phyloP scores from a whole-genome alignment of 2,113 vertebrate genomes.

The Corvus cornix region DNA sequence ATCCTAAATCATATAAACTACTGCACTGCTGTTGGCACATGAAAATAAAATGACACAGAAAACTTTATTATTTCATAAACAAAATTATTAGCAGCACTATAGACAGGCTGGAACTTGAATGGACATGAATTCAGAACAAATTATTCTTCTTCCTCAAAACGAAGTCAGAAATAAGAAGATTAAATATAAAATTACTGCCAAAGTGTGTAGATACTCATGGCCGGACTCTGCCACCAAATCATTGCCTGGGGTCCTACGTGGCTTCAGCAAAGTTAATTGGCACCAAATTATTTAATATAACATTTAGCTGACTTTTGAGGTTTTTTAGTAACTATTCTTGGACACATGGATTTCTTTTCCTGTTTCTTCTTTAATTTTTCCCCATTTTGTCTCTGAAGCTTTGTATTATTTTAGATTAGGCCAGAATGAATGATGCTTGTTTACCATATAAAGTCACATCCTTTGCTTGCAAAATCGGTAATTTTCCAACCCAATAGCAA shows the following conservation, averaged over 20 bases:
- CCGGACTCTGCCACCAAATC: neutral
- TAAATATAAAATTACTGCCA: neutral
- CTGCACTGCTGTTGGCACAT: neutral
- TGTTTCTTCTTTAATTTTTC: neutral
- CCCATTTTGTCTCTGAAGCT: neutral
- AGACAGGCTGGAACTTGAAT: neutral
- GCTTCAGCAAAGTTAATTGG: neutral
- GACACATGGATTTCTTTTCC: neutral
- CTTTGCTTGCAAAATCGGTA: conserved; percentile 11
- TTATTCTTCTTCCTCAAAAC: neutral
- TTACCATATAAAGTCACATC: conserved; percentile 16
- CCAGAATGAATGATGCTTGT: neutral
- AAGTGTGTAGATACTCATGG: rapidly evolving
- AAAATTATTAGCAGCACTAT: neutral
- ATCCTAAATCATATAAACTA: neutral
- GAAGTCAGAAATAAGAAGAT: neutral
- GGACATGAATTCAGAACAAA: neutral
- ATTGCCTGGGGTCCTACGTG: neutral
- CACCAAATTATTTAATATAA: neutral
- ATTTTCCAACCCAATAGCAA: conserved; percentile 28
- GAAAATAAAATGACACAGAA: neutral
- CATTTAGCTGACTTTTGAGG: neutral
- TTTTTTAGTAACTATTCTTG: neutral
- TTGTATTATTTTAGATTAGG: neutral
- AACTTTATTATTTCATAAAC: neutral